A percentile compares a stretch with the other conserved stretches of the same genome.
Conservation (phyloP, 2,113 vertebrate genomes). For the Serinus canaria region DNA sequence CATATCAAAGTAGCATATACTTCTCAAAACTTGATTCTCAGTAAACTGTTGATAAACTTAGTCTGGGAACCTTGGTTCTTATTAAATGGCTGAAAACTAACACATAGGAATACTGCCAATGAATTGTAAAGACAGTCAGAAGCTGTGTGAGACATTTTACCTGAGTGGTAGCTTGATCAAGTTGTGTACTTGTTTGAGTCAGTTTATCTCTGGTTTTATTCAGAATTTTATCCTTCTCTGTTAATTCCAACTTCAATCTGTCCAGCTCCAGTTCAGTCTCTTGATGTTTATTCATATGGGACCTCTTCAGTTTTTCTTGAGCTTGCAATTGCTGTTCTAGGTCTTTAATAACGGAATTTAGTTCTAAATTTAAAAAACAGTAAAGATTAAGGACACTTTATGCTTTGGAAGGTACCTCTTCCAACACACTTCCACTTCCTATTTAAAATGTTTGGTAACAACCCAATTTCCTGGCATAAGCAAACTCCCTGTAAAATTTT, state of each 20-base stretch:
- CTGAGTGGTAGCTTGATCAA: conserved; percentile 79
- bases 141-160: conserved; percentile 52
- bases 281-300: conserved; percentile 74
- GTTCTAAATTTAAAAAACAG: conserved; percentile 70
- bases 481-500: neutral
- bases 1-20: neutral
- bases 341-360: conserved; percentile 78
- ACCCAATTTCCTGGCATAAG: neutral
- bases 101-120: neutral
- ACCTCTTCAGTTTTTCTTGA: conserved; percentile 82
- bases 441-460: neutral
- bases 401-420: neutral
- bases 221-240: conserved; percentile 81
- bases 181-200: conserved; percentile 70
- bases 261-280: conserved; percentile 82
- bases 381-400: neutral
- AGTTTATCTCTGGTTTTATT: conserved; percentile 80
- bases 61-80: neutral
- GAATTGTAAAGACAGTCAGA: neutral
- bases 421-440: neutral
- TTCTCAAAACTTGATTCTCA: neutral
- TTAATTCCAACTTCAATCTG: conserved; percentile 78
- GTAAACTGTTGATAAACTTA: neutral
- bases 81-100: neutral
- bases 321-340: conserved; percentile 79